Evolutionary conservation across 1,140 invertebrate genomes (phyloP), one percentile per base, ranked within the genome.

Genomic region (Danaus melanippus): DNA sequence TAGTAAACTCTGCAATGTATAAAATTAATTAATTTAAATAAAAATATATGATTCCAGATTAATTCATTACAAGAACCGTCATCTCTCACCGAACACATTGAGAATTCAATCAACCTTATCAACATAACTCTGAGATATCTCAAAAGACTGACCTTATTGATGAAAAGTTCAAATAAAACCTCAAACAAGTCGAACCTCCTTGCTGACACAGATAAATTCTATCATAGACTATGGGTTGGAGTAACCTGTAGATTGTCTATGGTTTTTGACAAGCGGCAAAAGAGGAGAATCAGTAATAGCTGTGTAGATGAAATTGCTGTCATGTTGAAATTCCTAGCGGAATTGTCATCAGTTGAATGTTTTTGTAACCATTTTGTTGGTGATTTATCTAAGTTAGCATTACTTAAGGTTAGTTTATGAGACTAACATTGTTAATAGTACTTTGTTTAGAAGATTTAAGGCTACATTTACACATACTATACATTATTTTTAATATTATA

Each of bases 121-220:
- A 84, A 72, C 39, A 62, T 79, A 0, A 62, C 65, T 3, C 48
- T 86, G 10, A 56, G 81, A 12, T 71, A 83, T 45, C 67, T 81
- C 9, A 84, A 81, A 42, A 86, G 79, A 59, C 56, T 86, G 1
- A 81, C 80, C 56, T 59, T 65, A 0, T 76, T 84, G 41, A 21
- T 64, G 2, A 69, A 79, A n/a, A 84, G 81, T 56, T 46, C 72
- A 53, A 62, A 74, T 7, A 82, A 79, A n/a, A 84, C 82, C 58
- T 46, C 72, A 53, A 62, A 74, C 7, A 82, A 79, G 21, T 4
- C 21, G 7, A 32, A 32, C 21, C 21, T 32, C 6, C 4, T 32
- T 32, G 21, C 21, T 32, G 21, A 32, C 6, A 8, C 21, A 62
- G 79, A 84, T 45, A 63, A 71, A 58, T n/a, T 81, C 6, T 77